Evolutionary conservation across 2,888 invertebrate genomes (phyloP), one percentile per base, ranked within the genome.

Genomic region (Proisotoma minuta): DNA sequence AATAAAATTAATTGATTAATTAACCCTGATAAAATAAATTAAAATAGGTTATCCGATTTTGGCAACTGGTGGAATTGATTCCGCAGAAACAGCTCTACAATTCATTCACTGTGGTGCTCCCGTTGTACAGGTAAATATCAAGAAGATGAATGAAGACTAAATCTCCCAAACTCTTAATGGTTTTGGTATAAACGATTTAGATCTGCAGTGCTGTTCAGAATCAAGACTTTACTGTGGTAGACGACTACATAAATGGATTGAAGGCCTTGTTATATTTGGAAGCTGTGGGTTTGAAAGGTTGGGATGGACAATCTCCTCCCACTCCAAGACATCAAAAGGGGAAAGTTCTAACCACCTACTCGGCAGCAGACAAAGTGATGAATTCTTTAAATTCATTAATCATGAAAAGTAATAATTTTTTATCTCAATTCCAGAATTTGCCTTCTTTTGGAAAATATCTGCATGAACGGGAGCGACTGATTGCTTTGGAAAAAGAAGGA

Each of bases 191-290:
- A 12, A 43, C 43, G 43, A 5, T 63, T n/a, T 74, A 89, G 87
- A 84, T 96, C 60, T 92, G 98, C 79, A 97, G 96, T 74, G 92
- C 98, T 0, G 85, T 99, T 22, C 98, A 99, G 79, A 99, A 99
- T 80, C 98, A 99, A 81, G 98, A 99, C 79, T 99, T 96, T 76
- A 97, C 97, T 0, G 81, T 99, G 0, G 87, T 99, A 51, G 91
- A 97, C 10, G 98, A 99, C 78, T 99, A 98, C 77, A 84, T 88
- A 60, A 89, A 87, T 0, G 95, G 95, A 0, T 80, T 98, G 12
- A 91, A 91, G 78, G 84, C 95, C 0, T 78, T 96, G 28, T 79
- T 98, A 5, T 97, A 94, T 77, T 79, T 96, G 10, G 83, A 87
- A 71, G 84, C 85, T 0, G 81, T 89, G 3, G 82, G 85, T 8